Conservation (phyloP, 1,140 invertebrate species). For the Paramacrobiotus metropolitanus region DNA sequence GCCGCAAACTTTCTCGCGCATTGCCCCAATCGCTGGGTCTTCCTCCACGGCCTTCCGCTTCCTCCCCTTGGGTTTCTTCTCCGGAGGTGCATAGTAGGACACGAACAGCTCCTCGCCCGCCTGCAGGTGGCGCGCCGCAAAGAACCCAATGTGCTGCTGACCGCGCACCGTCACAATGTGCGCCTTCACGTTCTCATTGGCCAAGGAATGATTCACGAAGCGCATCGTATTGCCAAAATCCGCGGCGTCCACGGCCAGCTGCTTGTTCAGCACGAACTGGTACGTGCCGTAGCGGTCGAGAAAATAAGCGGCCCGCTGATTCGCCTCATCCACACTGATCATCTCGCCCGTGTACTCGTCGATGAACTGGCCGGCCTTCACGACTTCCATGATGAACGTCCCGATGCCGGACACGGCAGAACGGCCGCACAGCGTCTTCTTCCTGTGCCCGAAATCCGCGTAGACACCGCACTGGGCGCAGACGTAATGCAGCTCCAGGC, state of each 20-base stretch:
- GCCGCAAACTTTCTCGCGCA: too few species aligned
- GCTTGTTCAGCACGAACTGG: slow-evolving; percentile 89
- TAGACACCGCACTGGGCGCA: too few species aligned
- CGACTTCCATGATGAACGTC: slow-evolving; percentile 16
- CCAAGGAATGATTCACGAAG: slow-evolving; percentile 88
- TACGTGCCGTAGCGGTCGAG: slow-evolving; percentile 99
- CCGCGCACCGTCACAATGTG: slow-evolving; percentile 97
- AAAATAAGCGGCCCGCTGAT: slow-evolving; percentile 91
- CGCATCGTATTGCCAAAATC: slow-evolving; percentile 96
- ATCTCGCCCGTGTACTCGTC: slow-evolving; percentile 25
- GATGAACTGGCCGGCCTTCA: slow-evolving; percentile 14
- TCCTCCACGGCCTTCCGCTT: too few species aligned
- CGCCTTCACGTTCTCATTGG: slow-evolving; percentile 97
- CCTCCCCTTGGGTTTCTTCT: too few species aligned
- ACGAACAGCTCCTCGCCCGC: slow-evolving; percentile 90
- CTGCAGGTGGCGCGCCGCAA: slow-evolving; percentile 85
- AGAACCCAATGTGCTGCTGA: slow-evolving; percentile 96
- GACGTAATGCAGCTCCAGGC: too few species aligned
- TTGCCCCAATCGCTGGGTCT: too few species aligned
- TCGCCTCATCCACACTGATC: slow-evolving; percentile 93
- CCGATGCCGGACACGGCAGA: too few species aligned
- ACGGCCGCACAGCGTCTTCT: too few species aligned
- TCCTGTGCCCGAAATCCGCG: too few species aligned
- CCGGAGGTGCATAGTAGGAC: too few species aligned
- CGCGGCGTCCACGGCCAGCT: slow-evolving; percentile 96